Percentiles rank a stretch among this genome's conserved stretches.
phyloP scores from a whole-genome alignment of 1,140 invertebrate species.

The Lanistes nyassanus region DNA sequence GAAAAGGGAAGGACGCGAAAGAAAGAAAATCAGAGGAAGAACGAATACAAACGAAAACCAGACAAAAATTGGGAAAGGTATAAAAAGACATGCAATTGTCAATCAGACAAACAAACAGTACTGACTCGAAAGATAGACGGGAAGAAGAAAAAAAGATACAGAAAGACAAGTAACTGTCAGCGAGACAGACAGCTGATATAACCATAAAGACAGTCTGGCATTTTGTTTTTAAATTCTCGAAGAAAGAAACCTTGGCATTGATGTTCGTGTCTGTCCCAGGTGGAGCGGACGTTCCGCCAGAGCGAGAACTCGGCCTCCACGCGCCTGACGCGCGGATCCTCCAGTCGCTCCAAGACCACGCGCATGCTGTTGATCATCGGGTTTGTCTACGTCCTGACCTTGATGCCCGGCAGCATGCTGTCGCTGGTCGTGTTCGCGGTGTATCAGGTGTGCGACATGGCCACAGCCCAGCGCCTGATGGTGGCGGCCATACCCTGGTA shows the following conservation, averaged over 20 bases:
- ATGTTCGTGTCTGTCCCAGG: not conserved
- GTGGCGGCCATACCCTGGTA: conserved; percentile 37
- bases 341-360: conserved; percentile 52
- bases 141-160: no score
- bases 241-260: no score
- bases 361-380: conserved; percentile 57
- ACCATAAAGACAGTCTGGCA: no score
- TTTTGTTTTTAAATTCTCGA: no score
- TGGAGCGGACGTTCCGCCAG: conserved; percentile 20
- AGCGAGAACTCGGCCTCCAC: conserved; percentile 37
- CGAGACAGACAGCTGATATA: no score
- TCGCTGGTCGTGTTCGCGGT: conserved; percentile 43
- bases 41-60: no score
- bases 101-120: not conserved
- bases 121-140: no score
- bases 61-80: no score
- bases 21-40: no score
- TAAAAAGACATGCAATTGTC: not conserved
- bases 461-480: conserved; percentile 22
- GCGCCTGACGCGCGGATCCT: conserved; percentile 22
- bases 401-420: conserved; percentile 50
- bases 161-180: no score
- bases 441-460: conserved; percentile 2
- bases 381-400: conserved; percentile 54
- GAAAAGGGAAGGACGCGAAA: no score